Evolutionary conservation across 2,113 vertebrate species (phyloP).

Genomic region (Phylloscopus whistleri): DNA sequence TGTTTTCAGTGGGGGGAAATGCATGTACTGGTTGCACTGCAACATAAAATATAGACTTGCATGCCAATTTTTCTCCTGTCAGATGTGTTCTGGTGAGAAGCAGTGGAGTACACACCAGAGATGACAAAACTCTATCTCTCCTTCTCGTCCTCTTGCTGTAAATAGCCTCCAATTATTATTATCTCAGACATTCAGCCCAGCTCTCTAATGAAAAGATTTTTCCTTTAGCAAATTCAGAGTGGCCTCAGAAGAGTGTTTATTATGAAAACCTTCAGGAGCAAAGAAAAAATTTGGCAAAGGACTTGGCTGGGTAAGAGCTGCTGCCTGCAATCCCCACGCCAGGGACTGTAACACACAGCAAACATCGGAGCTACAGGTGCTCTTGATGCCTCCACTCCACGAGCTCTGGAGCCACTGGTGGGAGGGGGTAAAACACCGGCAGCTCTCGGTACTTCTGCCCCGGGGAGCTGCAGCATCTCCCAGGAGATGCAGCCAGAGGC

Average conservation of each 20-base stretch:
- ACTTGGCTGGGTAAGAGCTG: neutral
- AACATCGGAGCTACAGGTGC: neutral
- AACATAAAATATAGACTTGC: neutral
- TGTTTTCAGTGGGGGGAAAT: neutral
- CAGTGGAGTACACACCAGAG: neutral
- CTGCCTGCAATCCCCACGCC: neutral
- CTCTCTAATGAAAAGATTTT: slow-evolving; percentile 37
- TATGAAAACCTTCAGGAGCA: neutral
- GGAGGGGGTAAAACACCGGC: neutral
- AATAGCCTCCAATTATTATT: slow-evolving; percentile 11
- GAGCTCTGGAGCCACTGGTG: neutral
- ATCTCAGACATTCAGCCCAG: neutral
- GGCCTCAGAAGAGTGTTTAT: neutral
- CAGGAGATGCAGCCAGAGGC: neutral
- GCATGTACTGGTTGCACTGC: neutral
- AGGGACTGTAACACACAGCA: neutral
- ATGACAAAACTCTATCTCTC: neutral
- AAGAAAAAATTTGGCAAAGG: neutral
- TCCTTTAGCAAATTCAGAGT: neutral
- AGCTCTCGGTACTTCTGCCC: neutral
- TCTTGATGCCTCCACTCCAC: neutral
- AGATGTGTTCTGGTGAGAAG: neutral
- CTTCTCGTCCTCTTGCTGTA: slow-evolving; percentile 3
- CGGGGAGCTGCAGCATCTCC: neutral
- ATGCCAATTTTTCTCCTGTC: neutral